Base-by-base conservation (phyloP, 1,140 invertebrate genomes). In the Charaxes varanes region DNA sequence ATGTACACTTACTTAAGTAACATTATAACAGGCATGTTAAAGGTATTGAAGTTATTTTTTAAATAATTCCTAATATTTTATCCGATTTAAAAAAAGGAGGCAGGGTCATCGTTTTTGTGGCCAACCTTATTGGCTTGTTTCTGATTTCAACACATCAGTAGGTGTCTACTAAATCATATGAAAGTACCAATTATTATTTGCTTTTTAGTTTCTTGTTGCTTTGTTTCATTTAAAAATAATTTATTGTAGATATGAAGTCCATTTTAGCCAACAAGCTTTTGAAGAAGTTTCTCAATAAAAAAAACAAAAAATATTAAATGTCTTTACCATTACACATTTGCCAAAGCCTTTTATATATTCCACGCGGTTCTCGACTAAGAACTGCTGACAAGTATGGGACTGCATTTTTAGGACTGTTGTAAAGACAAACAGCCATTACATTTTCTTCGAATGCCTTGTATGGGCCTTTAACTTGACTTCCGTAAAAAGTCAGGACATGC, bases 341-440 rank as follows among this genome's bases (percentile, higher is more conserved):
- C n/a, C 43, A 12, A 10, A 72, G 32, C 42, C 55, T 71, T 47
- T 62, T 69, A 19, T 67, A 66, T 17, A 79, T 62, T 13, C 67
- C 69, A 49, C 74, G 60, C 6, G 62, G 60, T 40, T 74, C 65
- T 38, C 74, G 51, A 26, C 63, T 42, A n/a, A 79, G 43, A 27
- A 79, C 34, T 23, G 46, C 34, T 30, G 69, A 62, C 21, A 68
- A 54, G 42, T 52, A 48, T 27, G 45, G 53, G 3, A 70, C 62
- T 8, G 63, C 56, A 46, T 64, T 44, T 10, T 37, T 46, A 11
- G 67, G 60, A 14, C 52, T 41, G 28, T 74, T 58, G 27, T 55
- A 56, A 13, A 68, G 59, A 40, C 69, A 74, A 14, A 72, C 56
- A 28, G 66, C 33, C 55, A 79, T 71, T n/a, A 74, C 43, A 52